These are phyloP conservation scores for Zosterops japonicus DNA, from an alignment of 2,113 vertebrate genomes.

Conservation along the genomic window DNA sequence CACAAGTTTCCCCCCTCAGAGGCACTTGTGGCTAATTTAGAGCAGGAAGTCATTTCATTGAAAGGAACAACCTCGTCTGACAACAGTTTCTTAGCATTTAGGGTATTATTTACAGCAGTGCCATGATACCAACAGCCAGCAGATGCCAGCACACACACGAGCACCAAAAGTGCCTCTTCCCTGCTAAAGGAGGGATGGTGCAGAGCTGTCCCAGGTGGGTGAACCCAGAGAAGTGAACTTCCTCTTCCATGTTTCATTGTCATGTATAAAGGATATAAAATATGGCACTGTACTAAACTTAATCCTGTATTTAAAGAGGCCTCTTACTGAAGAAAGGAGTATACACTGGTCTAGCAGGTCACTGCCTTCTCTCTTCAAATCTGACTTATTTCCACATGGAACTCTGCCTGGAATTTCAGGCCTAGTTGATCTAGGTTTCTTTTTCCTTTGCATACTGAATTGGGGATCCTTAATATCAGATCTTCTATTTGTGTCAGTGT, in stretches of 20 bases:
- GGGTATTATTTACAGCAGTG: neutral
- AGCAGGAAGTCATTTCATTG: neutral
- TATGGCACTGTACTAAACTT: neutral
- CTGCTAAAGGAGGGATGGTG: neutral
- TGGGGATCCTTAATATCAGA: neutral
- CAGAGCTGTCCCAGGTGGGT: neutral
- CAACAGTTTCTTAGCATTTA: neutral
- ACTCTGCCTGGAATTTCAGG: neutral
- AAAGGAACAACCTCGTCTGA: neutral
- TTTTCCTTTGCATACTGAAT: neutral
- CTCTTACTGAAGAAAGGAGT: neutral
- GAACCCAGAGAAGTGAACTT: neutral
- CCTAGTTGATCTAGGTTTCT: neutral
- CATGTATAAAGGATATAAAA: neutral
- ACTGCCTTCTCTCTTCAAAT: neutral
- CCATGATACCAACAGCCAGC: neutral
- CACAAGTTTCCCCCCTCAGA: neutral
- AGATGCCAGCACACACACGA: constrained; percentile 1
- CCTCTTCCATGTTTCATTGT: neutral
- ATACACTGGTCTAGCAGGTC: neutral
- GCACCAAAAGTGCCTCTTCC: neutral
- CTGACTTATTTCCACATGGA: neutral
- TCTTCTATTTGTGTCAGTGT: neutral
- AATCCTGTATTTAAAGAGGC: neutral
- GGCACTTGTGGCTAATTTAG: neutral